Base-by-base conservation (phyloP, 2,888 invertebrate genomes). In the Hydrotaea cyrtoneurina region DNA sequence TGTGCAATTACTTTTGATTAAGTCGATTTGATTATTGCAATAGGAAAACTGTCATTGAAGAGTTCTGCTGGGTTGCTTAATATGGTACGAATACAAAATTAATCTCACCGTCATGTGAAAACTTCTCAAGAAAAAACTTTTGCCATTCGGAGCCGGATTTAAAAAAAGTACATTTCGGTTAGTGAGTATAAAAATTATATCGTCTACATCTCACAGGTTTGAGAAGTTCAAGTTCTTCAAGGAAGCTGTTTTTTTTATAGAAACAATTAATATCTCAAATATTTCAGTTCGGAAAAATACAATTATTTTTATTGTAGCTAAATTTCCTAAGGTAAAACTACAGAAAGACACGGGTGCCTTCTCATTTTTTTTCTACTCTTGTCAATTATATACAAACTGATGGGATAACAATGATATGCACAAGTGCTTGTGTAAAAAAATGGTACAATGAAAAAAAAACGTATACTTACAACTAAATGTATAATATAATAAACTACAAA, bases 371-470 rank as follows among this genome's bases (percentile, higher is more conserved):
- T 4, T 31, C 43, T 50, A n/a, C n/a, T 39, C 39, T 62, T 59
- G 26, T 26, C 62, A n/a, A n/a, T 62, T 17, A 62, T 62, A 62
- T 62, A 62, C 36, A 62, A 62, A 36, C n/a, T 31, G 62, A 62
- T 62, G 62, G 36, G 62, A 62, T 62, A 62, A 62, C 62, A 62
- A 62, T 62, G 31, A 59, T 59, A 26, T 59, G 26, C 59, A 59
- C 26, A 59, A 26, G 59, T 36, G n/a, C 13, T 8, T 62, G 7
- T 31, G 62, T 36, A n/a, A 26, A 31, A 17, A 15, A 62, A 62
- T 62, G 31, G 31, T 26, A 31, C 7, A 31, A 62, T 8, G n/a
- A 62, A 36, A 62, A 36, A n/a, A 62, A 62, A 55, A 55, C 21
- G 21, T 55, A 55, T 31, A 4, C 31, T 31, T 31, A 31, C 7